Evolutionary conservation across 2,888 invertebrate species (phyloP).

Genomic region (Yponomeuta sedellus): DNA sequence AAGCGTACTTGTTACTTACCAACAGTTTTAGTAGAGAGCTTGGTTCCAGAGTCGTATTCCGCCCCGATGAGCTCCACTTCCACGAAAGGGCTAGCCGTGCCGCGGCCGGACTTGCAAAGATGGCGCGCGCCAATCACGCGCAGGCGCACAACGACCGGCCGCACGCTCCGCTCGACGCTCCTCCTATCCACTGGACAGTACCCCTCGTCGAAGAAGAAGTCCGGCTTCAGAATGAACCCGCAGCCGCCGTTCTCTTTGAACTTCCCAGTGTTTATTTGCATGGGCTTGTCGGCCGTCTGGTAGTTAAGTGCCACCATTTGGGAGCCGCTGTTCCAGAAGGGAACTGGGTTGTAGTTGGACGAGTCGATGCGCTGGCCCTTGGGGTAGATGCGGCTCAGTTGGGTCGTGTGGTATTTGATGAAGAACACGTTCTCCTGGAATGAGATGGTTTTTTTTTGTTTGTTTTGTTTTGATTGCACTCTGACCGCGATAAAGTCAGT

Average conservation of each 20-base stretch:
- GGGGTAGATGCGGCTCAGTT: slow-evolving; percentile 97
- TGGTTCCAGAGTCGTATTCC: slow-evolving; percentile 89
- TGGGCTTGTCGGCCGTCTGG: slow-evolving; percentile 95
- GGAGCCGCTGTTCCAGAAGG: slow-evolving; percentile 96
- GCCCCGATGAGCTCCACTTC: slow-evolving; percentile 94
- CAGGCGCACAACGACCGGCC: slow-evolving; percentile 76
- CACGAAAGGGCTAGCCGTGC: slow-evolving; percentile 92
- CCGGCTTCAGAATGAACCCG: slow-evolving; percentile 94
- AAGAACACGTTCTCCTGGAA: slow-evolving; percentile 80
- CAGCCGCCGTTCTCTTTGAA: slow-evolving; percentile 95
- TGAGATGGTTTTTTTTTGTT: no score
- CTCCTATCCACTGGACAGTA: slow-evolving; percentile 87
- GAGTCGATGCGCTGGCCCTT: slow-evolving; percentile 96
- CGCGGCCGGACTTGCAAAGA: slow-evolving; percentile 87
- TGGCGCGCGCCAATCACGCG: slow-evolving; percentile 93
- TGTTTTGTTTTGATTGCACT: no score
- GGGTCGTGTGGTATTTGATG: slow-evolving; percentile 86
- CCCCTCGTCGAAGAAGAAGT: slow-evolving; percentile 87
- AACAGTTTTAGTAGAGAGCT: slow-evolving; percentile 89
- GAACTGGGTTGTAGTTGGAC: slow-evolving; percentile 96
- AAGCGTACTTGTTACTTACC: slow-evolving; percentile 70
- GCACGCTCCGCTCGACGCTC: slow-evolving; percentile 58
- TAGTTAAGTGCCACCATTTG: slow-evolving; percentile 99
- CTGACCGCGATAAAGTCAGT: no score
- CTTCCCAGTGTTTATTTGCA: slow-evolving; percentile 96